phyloP scores from a whole-genome alignment of 2,113 vertebrate genomes.

The Tyto alba region DNA sequence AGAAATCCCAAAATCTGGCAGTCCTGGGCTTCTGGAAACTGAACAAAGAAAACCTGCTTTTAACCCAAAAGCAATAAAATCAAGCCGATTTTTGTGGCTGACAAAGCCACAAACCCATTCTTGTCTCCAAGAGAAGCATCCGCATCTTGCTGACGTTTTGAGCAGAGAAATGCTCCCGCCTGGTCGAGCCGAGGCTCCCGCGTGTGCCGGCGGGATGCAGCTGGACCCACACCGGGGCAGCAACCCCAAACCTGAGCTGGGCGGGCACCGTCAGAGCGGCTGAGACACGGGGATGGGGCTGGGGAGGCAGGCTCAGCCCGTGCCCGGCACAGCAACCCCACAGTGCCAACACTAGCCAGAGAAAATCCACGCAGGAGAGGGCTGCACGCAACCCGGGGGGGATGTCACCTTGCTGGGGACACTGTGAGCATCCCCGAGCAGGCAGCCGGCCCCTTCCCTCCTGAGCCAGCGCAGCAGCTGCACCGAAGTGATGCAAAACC shows the following conservation, averaged over 20 bases:
- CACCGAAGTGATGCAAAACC: not conserved
- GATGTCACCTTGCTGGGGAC: not conserved
- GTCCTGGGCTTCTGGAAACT: not conserved
- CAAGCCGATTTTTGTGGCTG: not conserved
- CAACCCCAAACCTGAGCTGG: not conserved
- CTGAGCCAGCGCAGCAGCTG: rapidly evolving
- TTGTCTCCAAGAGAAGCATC: not conserved
- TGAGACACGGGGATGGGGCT: not conserved
- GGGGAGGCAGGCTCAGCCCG: not conserved
- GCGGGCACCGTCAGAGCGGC: rapidly evolving
- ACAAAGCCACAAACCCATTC: not conserved
- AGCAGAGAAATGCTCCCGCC: not conserved
- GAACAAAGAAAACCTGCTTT: not conserved
- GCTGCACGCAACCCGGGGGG: not conserved
- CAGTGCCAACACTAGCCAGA: not conserved
- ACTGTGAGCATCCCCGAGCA: rapidly evolving
- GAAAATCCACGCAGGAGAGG: not conserved
- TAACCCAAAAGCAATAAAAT: slow-evolving; percentile 35
- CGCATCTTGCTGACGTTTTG: not conserved
- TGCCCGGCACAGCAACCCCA: not conserved
- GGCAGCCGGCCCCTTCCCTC: not conserved
- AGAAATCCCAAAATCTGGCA: slow-evolving; percentile 46
- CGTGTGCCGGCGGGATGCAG: not conserved
- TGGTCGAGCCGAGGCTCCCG: rapidly evolving
- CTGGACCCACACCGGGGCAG: rapidly evolving